phyloP scores from a whole-genome alignment of 2,797 vertebrate species.

The Enteromius anoplus region DNA sequence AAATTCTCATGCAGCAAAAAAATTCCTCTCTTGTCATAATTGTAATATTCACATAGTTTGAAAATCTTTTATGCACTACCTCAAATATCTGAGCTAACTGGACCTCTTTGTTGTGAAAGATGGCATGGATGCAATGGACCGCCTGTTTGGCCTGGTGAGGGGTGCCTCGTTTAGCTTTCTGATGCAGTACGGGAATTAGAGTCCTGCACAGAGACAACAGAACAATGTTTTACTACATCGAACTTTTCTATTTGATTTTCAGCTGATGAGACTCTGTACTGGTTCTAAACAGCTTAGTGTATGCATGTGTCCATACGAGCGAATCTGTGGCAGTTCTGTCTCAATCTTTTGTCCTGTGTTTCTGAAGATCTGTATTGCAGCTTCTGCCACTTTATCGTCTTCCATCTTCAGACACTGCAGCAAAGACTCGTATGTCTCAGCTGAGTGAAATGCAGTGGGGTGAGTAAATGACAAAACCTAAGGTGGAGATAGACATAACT shows the following conservation, averaged over 20 bases:
- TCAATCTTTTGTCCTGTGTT: constrained; percentile 99
- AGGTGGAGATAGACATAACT: constrained; percentile 5
- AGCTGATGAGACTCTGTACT: not conserved
- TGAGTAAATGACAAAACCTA: constrained; percentile 99
- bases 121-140: constrained; percentile 97
- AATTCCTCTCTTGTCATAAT: not conserved
- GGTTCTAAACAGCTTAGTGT: not conserved
- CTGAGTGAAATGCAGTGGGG: constrained; percentile 97
- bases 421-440: constrained; percentile 97
- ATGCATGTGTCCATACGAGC: constrained; percentile 86
- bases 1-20: not conserved
- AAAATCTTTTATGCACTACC: constrained; percentile 71
- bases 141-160: constrained; percentile 99
- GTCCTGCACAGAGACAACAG: constrained; percentile 77
- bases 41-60: not conserved
- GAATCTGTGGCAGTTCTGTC: constrained; percentile 94
- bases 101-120: constrained; percentile 99
- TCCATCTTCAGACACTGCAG: constrained; percentile 99
- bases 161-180: constrained; percentile 97
- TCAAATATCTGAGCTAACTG: constrained; percentile 99
- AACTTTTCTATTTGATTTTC: not conserved
- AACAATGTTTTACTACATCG: not conserved
- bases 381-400: constrained; percentile 98
- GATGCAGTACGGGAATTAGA: constrained; percentile 96
- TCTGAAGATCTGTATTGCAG: constrained; percentile 98